Conservation (phyloP, 2,113 vertebrate genomes). For the Vimba vimba region DNA sequence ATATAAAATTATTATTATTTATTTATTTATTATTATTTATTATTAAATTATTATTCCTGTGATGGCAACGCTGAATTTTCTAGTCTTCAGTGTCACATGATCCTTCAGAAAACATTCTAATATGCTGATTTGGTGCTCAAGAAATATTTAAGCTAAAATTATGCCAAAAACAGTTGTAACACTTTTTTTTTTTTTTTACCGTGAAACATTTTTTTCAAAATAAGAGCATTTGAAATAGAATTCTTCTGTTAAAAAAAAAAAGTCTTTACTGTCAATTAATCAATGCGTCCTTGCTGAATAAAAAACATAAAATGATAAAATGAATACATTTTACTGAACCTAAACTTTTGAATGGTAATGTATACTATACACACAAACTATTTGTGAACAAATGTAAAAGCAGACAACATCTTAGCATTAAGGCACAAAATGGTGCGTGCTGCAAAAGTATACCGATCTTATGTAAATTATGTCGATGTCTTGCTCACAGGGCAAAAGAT, state of each 20-base stretch:
- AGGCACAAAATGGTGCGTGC: background rate
- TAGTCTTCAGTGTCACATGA: no score
- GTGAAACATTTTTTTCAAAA: background rate
- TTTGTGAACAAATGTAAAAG: background rate
- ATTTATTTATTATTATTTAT: no score
- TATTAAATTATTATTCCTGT: background rate
- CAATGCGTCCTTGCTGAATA: background rate
- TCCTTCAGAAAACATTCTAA: no score
- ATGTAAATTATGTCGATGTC: conserved; percentile 2
- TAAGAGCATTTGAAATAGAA: background rate
- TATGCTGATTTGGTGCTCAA: background rate
- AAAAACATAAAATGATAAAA: background rate
- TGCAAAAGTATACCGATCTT: background rate
- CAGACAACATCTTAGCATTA: background rate
- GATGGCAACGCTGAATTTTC: background rate
- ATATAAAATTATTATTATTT: no score
- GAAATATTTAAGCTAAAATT: background rate
- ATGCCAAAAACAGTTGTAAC: background rate
- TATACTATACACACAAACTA: background rate
- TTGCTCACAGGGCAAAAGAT: conserved; percentile 10
- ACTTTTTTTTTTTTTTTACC: background rate
- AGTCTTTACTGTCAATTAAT: background rate
- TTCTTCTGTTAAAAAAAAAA: background rate
- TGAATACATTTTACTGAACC: background rate
- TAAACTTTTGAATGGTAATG: background rate